phyloP scores from a whole-genome alignment of 2,113 vertebrate species.

The Melospiza melodia region DNA sequence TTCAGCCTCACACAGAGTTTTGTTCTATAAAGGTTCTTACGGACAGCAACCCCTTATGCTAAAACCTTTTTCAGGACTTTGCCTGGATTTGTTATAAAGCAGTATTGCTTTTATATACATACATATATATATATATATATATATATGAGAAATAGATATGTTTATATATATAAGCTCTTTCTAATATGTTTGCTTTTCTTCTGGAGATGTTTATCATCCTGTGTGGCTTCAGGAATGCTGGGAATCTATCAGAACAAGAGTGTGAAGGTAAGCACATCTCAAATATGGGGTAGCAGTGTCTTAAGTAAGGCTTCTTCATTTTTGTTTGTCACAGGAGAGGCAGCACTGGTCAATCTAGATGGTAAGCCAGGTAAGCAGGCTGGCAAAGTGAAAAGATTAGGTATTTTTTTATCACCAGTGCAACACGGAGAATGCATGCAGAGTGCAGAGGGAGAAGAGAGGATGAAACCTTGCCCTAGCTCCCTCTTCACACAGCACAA shows the following conservation, averaged over 20 bases:
- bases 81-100: background rate
- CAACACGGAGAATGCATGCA: fast-evolving
- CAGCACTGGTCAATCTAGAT: background rate
- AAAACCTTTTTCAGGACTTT: background rate
- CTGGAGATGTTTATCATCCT: background rate
- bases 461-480: background rate
- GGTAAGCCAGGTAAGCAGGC: background rate
- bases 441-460: background rate
- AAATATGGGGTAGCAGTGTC: background rate
- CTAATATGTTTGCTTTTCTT: background rate
- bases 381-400: background rate
- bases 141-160: no score
- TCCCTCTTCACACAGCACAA: background rate
- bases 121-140: no score
- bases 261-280: background rate
- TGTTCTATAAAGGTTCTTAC: background rate
- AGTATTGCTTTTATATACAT: background rate
- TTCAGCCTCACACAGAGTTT: background rate
- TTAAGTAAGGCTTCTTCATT: background rate
- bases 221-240: background rate
- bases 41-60: background rate
- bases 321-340: background rate
- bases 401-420: background rate
- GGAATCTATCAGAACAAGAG: background rate
- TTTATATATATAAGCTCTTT: background rate